Conservation (phyloP, 2,888 invertebrate species). For the Candidula unifasciata region DNA sequence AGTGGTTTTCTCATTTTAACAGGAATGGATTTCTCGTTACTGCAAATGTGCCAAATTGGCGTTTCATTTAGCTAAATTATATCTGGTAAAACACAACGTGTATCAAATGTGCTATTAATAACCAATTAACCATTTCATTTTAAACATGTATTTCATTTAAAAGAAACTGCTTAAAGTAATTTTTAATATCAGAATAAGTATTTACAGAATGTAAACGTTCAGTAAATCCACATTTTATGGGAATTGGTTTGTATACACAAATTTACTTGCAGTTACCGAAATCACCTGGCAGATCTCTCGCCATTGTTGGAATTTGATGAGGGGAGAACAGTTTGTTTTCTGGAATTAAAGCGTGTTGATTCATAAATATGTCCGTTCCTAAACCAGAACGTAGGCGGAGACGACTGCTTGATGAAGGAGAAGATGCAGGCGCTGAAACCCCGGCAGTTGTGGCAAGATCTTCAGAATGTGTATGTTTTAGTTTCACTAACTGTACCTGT, state of each 20-base stretch:
- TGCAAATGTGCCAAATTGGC: no score
- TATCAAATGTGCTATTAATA: no score
- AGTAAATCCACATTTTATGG: background rate
- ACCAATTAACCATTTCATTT: background rate
- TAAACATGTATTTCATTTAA: background rate
- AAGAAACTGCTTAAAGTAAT: background rate
- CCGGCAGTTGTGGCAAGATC: slow-evolving; percentile 50
- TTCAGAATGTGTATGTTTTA: slow-evolving; percentile 63
- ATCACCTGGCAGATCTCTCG: background rate
- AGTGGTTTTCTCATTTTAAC: no score
- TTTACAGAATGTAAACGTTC: background rate
- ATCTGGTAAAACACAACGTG: background rate
- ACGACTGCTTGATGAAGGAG: slow-evolving; percentile 59
- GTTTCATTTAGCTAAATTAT: background rate
- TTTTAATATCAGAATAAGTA: background rate
- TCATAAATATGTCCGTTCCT: slow-evolving; percentile 49
- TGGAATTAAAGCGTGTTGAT: slow-evolving; percentile 14
- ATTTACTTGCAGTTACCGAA: background rate
- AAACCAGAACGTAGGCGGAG: slow-evolving; percentile 59
- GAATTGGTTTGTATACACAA: no score
- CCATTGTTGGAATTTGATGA: slow-evolving; percentile 10
- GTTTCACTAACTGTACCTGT: background rate
- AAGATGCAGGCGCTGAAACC: slow-evolving; percentile 49
- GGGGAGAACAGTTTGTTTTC: background rate
- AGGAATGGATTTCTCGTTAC: no score